Conservation (phyloP, 2,113 vertebrate genomes). For the Neopipo cinnamomea region DNA sequence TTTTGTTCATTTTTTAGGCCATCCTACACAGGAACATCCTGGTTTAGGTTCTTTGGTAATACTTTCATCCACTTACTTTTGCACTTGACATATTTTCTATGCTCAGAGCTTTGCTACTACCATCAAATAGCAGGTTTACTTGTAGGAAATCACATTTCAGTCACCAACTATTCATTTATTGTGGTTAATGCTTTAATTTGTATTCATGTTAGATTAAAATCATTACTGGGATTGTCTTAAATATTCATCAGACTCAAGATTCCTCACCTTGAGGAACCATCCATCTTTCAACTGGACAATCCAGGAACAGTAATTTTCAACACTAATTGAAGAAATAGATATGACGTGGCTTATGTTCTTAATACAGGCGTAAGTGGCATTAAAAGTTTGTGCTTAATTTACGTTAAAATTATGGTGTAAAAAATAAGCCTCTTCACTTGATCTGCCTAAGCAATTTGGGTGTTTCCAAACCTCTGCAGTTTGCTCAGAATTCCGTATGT, state of each 20-base stretch:
- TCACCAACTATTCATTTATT: neutral
- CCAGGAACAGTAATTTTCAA: neutral
- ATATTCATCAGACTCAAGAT: neutral
- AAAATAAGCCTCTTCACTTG: neutral
- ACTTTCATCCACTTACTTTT: constrained; percentile 44
- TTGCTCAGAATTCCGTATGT: neutral
- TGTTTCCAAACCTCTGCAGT: neutral
- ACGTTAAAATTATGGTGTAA: neutral
- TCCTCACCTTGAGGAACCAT: neutral
- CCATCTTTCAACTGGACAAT: neutral
- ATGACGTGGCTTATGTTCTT: neutral
- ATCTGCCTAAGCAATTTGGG: neutral
- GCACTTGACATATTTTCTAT: constrained; percentile 53
- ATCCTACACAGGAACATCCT: constrained; percentile 25
- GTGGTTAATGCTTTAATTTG: constrained; percentile 4
- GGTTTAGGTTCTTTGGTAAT: constrained; percentile 45
- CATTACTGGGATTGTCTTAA: neutral
- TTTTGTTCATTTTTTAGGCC: neutral
- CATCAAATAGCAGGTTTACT: constrained; percentile 1
- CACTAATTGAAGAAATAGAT: neutral
- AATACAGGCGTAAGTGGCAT: neutral
- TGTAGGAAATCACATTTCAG: neutral
- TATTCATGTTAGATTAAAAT: neutral
- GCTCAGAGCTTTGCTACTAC: constrained; percentile 35
- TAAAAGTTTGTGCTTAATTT: neutral